Evolutionary conservation across 1,140 invertebrate genomes (phyloP).

Genomic region (Aphelenchoides avenae): DNA sequence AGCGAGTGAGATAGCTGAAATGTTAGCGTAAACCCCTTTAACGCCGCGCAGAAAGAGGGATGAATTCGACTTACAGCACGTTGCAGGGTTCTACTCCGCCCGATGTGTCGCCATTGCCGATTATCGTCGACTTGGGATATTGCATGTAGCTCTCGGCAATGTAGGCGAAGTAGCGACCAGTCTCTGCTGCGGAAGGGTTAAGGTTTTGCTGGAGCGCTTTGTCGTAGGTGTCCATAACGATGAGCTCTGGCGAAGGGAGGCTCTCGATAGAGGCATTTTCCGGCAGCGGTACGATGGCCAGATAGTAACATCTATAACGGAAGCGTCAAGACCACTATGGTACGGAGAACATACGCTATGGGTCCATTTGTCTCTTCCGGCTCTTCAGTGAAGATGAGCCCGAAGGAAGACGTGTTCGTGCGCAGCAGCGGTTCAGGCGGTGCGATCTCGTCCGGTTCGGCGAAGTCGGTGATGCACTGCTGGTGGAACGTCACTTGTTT

Average conservation of each 20-base stretch:
- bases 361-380: conserved; percentile 55
- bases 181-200: conserved; percentile 20
- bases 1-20: conserved; percentile 45
- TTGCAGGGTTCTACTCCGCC: conserved; percentile 48
- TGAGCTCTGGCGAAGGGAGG: conserved; percentile 39
- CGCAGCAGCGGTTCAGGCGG: conserved; percentile 29
- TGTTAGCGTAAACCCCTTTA: neutral
- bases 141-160: conserved; percentile 54
- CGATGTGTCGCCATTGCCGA: conserved; percentile 47
- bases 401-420: conserved; percentile 48
- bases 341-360: conserved; percentile 32
- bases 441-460: conserved; percentile 51
- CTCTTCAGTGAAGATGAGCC: conserved; percentile 34
- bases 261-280: conserved; percentile 46
- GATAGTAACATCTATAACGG: conserved; percentile 52
- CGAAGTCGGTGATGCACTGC: conserved; percentile 55
- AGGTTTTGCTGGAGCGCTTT: conserved; percentile 53
- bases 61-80: conserved; percentile 21
- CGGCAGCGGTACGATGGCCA: conserved; percentile 52
- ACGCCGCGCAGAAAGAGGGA: neutral
- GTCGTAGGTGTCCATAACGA: conserved; percentile 51
- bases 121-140: conserved; percentile 45
- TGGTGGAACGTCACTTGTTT: conserved; percentile 31
- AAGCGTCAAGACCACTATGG: neutral
- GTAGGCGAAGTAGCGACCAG: conserved; percentile 53